Evolutionary conservation across 2,797 vertebrate species (phyloP), one percentile per base, ranked within the genome.

Genomic region (Taenioides sp.): DNA sequence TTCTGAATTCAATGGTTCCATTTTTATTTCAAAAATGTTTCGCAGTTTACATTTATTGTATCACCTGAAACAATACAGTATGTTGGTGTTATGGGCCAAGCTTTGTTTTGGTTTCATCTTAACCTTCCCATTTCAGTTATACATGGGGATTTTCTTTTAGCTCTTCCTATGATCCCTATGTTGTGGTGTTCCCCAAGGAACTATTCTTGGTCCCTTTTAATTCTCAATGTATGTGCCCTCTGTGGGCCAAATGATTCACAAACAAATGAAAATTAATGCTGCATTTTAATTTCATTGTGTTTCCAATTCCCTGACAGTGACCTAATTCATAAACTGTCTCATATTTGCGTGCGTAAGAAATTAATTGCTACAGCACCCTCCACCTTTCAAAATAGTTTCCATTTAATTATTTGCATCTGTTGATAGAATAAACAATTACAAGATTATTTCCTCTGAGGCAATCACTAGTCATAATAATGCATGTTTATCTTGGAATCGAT

Each of bases 401-500:
- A 73, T 76, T 23, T 22, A 43, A 54, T 20, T 55, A 65, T 73
- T 47, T 47, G 14, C 43, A 47, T 47, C 6, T 79, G 71, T 79
- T 73, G 75, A 75, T 6, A 7, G 57, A 78, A 23, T 74, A 77
- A 71, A 79, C 77, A 75, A 73, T 57, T 31, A 67, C 57, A 43
- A 34, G 4, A 18, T 65, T 31, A 68, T 82, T 75, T 75, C 34
- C 40, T 74, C 58, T 2, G 52, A 77, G 72, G 76, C 57, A 50
- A 79, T 75, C 74, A 71, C 5, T n/a, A 65, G 58, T 77, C 43
- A 77, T 86, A 71, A 81, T 65, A 72, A 80, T 77, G 25, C 67
- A 77, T 7, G 58, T 67, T 73, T 73, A 73, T 75, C n/a, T 0
- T 20, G 2, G 63, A 25, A 76, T 83, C 57, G 28, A 22, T 80